Conservation (phyloP, 2,888 invertebrate genomes). For the Liodrosophila aerea region DNA sequence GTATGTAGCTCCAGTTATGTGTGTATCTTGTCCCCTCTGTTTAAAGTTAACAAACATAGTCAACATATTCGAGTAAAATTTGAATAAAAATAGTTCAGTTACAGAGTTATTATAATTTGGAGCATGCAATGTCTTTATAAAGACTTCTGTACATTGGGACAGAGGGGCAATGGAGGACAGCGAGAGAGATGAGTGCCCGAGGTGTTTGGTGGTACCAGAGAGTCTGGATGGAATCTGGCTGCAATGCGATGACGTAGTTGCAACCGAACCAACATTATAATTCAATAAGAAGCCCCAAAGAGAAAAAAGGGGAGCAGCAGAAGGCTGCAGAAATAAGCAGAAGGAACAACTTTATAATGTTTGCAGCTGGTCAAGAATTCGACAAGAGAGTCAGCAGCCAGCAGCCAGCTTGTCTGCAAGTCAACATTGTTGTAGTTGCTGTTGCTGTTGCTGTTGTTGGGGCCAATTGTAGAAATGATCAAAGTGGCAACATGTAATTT, state of each 20-base stretch:
- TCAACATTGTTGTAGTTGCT: slow-evolving; percentile 14
- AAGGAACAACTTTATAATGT: slow-evolving; percentile 43
- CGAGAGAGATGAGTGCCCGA: slow-evolving; percentile 6
- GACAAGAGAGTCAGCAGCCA: slow-evolving; percentile 40
- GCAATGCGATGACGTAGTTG: slow-evolving; percentile 57
- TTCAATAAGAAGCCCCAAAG: slow-evolving; percentile 62
- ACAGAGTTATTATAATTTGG: slow-evolving; percentile 17
- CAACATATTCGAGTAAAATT: not conserved
- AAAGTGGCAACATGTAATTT: slow-evolving; percentile 72
- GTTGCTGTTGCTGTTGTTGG: slow-evolving; percentile 50
- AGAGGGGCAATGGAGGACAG: slow-evolving; percentile 2
- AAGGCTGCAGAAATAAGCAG: slow-evolving; percentile 16
- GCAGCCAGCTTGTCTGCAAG: slow-evolving; percentile 69
- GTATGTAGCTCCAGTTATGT: too few species aligned
- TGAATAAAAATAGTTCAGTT: slow-evolving; percentile 1
- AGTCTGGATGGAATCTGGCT: slow-evolving; percentile 39
- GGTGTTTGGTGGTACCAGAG: slow-evolving; percentile 39
- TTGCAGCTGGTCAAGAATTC: slow-evolving; percentile 31
- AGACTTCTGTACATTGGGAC: not conserved
- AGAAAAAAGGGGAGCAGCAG: slow-evolving; percentile 10
- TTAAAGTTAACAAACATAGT: too few species aligned
- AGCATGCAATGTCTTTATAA: slow-evolving; percentile 54
- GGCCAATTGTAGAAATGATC: slow-evolving; percentile 75
- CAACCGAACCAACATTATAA: slow-evolving; percentile 66
- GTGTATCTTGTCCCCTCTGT: too few species aligned